Evolutionary conservation across 2,113 vertebrate genomes (phyloP), one percentile per base, ranked within the genome.

Genomic region (Larimichthys crocea): DNA sequence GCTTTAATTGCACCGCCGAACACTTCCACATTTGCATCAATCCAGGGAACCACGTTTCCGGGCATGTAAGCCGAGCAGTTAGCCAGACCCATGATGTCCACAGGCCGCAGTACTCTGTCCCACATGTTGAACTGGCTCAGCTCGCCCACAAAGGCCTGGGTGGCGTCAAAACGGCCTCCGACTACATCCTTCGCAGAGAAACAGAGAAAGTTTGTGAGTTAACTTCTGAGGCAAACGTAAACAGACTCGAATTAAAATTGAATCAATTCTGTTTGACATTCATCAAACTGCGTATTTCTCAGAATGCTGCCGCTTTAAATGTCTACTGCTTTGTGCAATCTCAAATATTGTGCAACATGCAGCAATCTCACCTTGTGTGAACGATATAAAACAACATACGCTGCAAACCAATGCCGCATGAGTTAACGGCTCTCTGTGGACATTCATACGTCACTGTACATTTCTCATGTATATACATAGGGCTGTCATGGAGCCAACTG

Each of bases 101-200:
- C 96, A 0, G 96, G 93, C 8, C 96, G 96, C 46, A 99, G 96
- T 29, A 99, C 97, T 29, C 97, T 94, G 94, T 99, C 98, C 98
- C 98, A 99, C 93, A 99, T 98, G 95, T 98, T 99, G 94, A 99
- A 99, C 90, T 99, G 98, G 94, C 97, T 99, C 92, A 99, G 94
- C 92, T 99, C 98, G 29, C 98, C 98, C 17, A 99, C 98, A 0
- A 99, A 99, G 5, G 98, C 98, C 94, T 99, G 98, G 1, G 98
- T 99, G 74, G 98, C 98, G 42, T 99, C 98, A 3, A 99, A 99
- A 55, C 98, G 95, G 60, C 97, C 98, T 64, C 98, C 98, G 0
- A 99, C 97, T 0, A 97, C 96, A 89, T 99, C 98, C 98, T 99
- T 92, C 10, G 49, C 0, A 14, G 59, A 67, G 61, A 86, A 19